Evolutionary conservation across 2,797 vertebrate species (phyloP).

Genomic region (Microcaecilia unicolor): DNA sequence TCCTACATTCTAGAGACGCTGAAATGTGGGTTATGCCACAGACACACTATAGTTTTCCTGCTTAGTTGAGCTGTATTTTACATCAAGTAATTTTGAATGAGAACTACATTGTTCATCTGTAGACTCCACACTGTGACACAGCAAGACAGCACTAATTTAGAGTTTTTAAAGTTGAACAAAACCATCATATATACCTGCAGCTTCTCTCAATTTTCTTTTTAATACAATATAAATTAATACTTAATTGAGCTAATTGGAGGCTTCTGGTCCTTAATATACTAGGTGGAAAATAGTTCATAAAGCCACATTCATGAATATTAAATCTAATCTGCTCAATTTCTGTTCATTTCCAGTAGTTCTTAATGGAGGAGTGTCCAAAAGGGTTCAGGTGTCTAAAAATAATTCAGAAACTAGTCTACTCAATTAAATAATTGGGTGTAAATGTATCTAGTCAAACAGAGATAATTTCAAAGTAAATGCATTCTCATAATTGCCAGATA

Average conservation of each 20-base stretch:
- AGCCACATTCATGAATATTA: too few species aligned
- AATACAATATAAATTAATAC: conserved; percentile 23
- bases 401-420: too few species aligned
- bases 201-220: conserved; percentile 14
- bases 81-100: conserved; percentile 29
- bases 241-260: conserved; percentile 35
- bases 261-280: conserved; percentile 37
- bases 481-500: too few species aligned
- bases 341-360: too few species aligned
- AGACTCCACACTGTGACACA: conserved; percentile 32
- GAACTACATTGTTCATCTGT: conserved; percentile 3
- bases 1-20: too few species aligned
- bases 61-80: conserved; percentile 6
- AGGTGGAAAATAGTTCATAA: too few species aligned
- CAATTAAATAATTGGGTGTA: too few species aligned
- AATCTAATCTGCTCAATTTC: too few species aligned
- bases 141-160: conserved; percentile 22
- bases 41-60: conserved; percentile 1
- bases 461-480: too few species aligned
- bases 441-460: too few species aligned
- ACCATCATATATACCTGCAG: conserved; percentile 10
- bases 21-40: neutral
- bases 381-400: too few species aligned
- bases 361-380: too few species aligned
- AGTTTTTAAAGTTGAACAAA: conserved; percentile 19